These are phyloP conservation scores for Etia nguti DNA, from an alignment of 2,113 vertebrate genomes.

Conservation along the genomic window DNA sequence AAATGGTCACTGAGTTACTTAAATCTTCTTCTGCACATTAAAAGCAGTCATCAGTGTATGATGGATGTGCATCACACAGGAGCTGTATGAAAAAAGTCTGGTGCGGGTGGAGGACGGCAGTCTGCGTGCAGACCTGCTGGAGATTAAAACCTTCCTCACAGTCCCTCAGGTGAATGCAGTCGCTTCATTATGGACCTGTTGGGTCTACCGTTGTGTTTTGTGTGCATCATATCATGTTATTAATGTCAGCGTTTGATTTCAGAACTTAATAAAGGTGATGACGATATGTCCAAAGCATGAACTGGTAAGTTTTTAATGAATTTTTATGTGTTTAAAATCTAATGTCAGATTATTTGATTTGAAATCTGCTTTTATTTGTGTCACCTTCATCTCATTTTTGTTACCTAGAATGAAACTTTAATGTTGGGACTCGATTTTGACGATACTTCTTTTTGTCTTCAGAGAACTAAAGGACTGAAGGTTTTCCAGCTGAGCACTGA, in stretches of 20 bases:
- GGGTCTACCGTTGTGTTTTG: neutral
- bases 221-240: neutral
- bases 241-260: conserved; percentile 17
- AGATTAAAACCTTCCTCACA: conserved; percentile 82
- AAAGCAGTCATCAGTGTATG: neutral
- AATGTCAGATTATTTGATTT: neutral
- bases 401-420: neutral
- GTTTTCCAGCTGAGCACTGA: conserved; percentile 89
- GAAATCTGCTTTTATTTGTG: neutral
- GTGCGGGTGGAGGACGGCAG: conserved; percentile 79
- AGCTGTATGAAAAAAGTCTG: conserved; percentile 88
- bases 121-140: conserved; percentile 82
- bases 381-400: neutral
- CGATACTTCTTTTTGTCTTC: conserved; percentile 26
- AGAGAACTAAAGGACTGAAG: conserved; percentile 88
- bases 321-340: neutral
- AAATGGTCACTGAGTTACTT: neutral
- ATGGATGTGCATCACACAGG: conserved; percentile 66
- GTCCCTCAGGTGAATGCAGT: conserved; percentile 81
- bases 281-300: conserved; percentile 83
- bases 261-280: conserved; percentile 91
- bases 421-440: neutral
- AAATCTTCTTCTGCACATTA: neutral
- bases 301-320: conserved; percentile 74
- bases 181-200: neutral